Conservation (phyloP, 2,888 invertebrate species). For the Acleris cristana region DNA sequence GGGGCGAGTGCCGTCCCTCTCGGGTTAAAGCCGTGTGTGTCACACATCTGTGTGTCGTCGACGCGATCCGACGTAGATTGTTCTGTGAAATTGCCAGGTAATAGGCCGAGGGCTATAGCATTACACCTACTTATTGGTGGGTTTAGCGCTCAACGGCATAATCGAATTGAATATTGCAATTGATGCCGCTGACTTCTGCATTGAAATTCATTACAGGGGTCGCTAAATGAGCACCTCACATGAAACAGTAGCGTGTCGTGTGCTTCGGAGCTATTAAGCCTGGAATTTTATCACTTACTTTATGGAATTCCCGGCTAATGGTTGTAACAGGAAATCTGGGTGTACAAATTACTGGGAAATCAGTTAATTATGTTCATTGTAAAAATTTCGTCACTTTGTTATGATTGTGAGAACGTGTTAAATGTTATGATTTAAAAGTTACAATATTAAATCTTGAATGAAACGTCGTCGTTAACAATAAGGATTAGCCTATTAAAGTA, state of each 20-base stretch:
- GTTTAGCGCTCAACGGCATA: constrained; percentile 74
- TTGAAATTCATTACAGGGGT: constrained; percentile 40
- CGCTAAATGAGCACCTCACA: constrained; percentile 27
- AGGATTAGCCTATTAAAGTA: background rate
- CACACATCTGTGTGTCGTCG: constrained; percentile 76
- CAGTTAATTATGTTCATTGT: constrained; percentile 21
- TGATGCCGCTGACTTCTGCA: constrained; percentile 54
- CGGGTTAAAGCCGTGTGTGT: constrained; percentile 74
- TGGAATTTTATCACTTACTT: constrained; percentile 26
- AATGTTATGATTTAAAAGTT: background rate
- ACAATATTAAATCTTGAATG: background rate
- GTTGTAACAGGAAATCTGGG: constrained; percentile 27
- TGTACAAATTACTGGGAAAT: constrained; percentile 20
- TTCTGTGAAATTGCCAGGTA: constrained; percentile 84
- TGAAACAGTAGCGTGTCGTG: constrained; percentile 28
- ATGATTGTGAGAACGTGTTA: background rate
- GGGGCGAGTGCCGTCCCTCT: constrained; percentile 74
- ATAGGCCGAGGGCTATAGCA: constrained; percentile 81
- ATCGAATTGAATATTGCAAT: constrained; percentile 76
- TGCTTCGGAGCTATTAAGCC: constrained; percentile 23
- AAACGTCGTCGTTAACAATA: background rate
- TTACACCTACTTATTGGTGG: constrained; percentile 81
- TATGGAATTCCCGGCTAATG: constrained; percentile 25
- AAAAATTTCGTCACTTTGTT: constrained; percentile 6
- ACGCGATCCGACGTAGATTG: constrained; percentile 78